Conservation (phyloP, 2,888 invertebrate species). For the Uloborus plumipes region DNA sequence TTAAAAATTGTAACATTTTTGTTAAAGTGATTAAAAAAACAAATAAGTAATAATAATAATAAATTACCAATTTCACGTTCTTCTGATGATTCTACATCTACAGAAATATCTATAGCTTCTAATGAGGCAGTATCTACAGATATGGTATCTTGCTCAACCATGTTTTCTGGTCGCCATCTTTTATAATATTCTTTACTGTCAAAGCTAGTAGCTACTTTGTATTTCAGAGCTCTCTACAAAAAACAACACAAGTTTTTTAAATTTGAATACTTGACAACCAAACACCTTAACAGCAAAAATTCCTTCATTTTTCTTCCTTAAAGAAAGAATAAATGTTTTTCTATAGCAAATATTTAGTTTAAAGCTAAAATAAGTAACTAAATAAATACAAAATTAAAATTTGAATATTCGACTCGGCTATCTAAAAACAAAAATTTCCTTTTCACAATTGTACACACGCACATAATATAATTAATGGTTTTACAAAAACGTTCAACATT, state of each 20-base stretch:
- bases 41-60: background rate
- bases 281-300: no score
- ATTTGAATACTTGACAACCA: background rate
- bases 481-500: no score
- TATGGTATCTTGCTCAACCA: conserved; percentile 64
- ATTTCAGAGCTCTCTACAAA: conserved; percentile 83
- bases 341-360: background rate
- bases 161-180: conserved; percentile 69
- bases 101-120: conserved; percentile 46
- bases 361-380: background rate
- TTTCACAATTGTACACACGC: no score
- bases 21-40: no score
- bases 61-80: conserved; percentile 61
- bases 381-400: no score
- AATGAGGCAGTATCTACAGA: conserved; percentile 52
- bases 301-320: no score
- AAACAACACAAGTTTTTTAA: conserved; percentile 5
- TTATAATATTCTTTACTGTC: conserved; percentile 93
- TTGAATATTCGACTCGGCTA: no score
- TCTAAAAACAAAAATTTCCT: no score
- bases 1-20: no score
- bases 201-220: conserved; percentile 91
- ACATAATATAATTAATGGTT: no score
- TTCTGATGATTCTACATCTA: conserved; percentile 49
- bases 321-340: background rate